These are phyloP conservation scores for Taxidea taxus DNA, from an alignment of 2,113 vertebrate species.

Conservation along the genomic window DNA sequence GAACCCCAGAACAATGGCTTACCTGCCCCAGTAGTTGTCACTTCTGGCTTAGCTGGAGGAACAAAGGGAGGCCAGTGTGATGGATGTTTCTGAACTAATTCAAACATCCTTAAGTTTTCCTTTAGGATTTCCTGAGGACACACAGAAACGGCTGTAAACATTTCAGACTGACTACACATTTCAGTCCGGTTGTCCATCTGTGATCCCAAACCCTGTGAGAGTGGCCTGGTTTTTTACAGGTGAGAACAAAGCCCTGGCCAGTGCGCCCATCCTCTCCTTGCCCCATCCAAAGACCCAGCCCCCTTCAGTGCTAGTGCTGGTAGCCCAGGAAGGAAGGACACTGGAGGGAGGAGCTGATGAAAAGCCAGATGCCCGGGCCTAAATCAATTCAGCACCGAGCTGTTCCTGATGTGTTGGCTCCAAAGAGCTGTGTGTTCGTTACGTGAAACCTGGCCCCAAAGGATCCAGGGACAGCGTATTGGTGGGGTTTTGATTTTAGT, in stretches of 20 bases:
- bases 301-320: background rate
- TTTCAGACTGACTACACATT: background rate
- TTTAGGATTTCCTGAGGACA: slow-evolving; percentile 87
- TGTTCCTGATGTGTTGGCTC: background rate
- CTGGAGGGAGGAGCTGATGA: background rate
- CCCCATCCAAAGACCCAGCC: background rate
- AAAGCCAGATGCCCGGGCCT: background rate
- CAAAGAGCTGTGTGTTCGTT: slow-evolving; percentile 25
- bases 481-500: background rate
- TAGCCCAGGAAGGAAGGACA: background rate
- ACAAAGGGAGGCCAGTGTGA: slow-evolving; percentile 92
- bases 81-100: slow-evolving; percentile 91
- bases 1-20: background rate
- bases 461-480: background rate
- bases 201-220: background rate
- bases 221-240: background rate
- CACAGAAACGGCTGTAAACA: slow-evolving; percentile 13
- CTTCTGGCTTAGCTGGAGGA: slow-evolving; percentile 90
- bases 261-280: background rate
- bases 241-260: background rate
- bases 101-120: slow-evolving; percentile 90
- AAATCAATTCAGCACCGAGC: background rate
- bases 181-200: background rate
- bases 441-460: background rate
- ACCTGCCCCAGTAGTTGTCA: slow-evolving; percentile 92